phyloP scores from a whole-genome alignment of 2,797 vertebrate genomes.

The Phrynocephalus forsythii region DNA sequence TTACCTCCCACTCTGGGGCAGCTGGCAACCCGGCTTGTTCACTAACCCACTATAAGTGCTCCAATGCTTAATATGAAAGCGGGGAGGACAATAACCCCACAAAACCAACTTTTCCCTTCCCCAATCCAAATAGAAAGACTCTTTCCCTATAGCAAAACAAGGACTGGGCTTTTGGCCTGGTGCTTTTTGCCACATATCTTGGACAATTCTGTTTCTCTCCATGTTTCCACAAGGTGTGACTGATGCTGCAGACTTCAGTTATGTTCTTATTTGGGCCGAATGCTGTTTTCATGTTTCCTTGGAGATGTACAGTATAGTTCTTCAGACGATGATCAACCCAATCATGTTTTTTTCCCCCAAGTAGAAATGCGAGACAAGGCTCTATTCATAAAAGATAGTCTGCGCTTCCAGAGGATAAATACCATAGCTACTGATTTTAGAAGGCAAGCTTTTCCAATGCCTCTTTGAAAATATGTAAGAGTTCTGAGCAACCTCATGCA shows the following conservation, averaged over 20 bases:
- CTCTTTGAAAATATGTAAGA: slow-evolving; percentile 39
- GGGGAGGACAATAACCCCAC: background rate
- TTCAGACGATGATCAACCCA: slow-evolving; percentile 27
- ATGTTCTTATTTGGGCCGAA: background rate
- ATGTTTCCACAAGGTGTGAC: background rate
- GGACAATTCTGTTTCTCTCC: background rate
- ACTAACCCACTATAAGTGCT: background rate
- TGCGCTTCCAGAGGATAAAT: slow-evolving; percentile 39
- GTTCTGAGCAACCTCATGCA: slow-evolving; percentile 11
- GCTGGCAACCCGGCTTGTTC: background rate
- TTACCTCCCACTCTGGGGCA: background rate
- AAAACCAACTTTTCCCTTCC: background rate
- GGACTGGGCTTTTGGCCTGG: background rate
- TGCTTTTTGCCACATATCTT: background rate
- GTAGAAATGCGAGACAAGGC: slow-evolving; percentile 37
- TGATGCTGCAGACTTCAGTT: background rate
- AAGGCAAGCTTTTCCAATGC: slow-evolving; percentile 23
- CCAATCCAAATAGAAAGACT: background rate
- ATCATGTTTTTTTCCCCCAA: slow-evolving; percentile 16
- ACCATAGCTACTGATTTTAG: slow-evolving; percentile 38
- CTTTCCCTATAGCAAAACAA: background rate
- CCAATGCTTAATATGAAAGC: background rate
- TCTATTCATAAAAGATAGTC: slow-evolving; percentile 43
- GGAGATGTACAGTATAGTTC: slow-evolving; percentile 30
- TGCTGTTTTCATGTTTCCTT: slow-evolving; percentile 35